Percentiles rank a stretch among this genome's conserved stretches.
Conservation (phyloP, 2,888 invertebrate genomes). For the Alcis repandata region DNA sequence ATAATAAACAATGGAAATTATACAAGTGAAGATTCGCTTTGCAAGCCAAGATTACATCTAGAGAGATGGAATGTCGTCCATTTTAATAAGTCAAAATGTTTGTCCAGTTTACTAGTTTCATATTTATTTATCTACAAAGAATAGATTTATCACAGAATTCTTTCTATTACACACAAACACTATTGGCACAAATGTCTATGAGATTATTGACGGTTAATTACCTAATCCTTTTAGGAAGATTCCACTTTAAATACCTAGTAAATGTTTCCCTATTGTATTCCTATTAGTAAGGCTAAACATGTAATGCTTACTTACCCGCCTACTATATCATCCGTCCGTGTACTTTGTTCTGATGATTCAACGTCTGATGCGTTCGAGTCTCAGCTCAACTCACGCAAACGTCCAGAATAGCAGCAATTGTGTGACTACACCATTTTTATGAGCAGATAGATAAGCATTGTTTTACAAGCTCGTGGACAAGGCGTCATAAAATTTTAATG, state of each 20-base stretch:
- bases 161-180: too few relatives aligned
- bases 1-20: too few relatives aligned
- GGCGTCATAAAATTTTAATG: slow-evolving; percentile 1
- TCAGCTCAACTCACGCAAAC: slow-evolving; percentile 15
- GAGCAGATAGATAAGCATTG: slow-evolving; percentile 14
- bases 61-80: too few relatives aligned
- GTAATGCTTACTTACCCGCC: background rate
- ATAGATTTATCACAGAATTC: too few relatives aligned
- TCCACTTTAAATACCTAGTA: background rate
- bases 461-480: slow-evolving; percentile 9
- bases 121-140: too few relatives aligned
- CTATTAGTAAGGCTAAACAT: background rate
- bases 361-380: slow-evolving; percentile 12
- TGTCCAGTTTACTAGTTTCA: too few relatives aligned
- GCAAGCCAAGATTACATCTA: too few relatives aligned
- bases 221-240: background rate
- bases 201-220: background rate
- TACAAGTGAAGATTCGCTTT: too few relatives aligned
- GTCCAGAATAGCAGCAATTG: slow-evolving; percentile 27
- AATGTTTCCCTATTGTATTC: background rate
- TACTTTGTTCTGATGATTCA: slow-evolving; percentile 10
- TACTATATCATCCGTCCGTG: background rate
- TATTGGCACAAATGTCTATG: too few relatives aligned
- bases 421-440: slow-evolving; percentile 26
- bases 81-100: too few relatives aligned